Evolutionary conservation across 2,113 vertebrate genomes (phyloP).

Genomic region (Empidonax traillii): DNA sequence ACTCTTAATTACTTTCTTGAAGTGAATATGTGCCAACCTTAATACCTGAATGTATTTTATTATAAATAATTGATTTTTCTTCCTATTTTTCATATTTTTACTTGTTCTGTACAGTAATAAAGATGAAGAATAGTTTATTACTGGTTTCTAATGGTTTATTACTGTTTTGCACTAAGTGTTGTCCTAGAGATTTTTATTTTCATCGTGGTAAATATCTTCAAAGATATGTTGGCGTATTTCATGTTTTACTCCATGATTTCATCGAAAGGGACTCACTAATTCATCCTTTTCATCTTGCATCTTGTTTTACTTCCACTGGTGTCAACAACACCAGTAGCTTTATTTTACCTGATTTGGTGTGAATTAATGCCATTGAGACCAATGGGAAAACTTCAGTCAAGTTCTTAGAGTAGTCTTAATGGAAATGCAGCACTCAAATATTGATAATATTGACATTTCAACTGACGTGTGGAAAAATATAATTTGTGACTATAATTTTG

Average conservation of each 20-base stretch:
- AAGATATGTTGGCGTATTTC: background rate
- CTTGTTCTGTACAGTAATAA: background rate
- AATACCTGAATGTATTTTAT: background rate
- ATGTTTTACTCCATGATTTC: background rate
- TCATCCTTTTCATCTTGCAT: background rate
- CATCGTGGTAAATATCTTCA: background rate
- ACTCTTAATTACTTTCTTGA: background rate
- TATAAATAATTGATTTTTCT: background rate
- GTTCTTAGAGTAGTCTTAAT: background rate
- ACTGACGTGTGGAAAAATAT: background rate
- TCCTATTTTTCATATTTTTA: background rate
- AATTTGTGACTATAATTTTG: background rate
- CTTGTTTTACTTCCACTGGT: background rate
- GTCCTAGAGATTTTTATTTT: background rate
- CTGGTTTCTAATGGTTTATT: background rate
- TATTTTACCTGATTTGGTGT: background rate
- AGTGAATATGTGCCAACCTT: background rate
- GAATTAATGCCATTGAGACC: background rate
- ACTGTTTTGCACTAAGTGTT: background rate
- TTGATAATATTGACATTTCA: background rate
- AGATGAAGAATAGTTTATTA: background rate
- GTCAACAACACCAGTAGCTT: background rate
- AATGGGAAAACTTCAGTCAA: background rate
- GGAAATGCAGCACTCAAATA: background rate
- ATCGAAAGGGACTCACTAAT: background rate